Conservation (phyloP, 1,140 invertebrate species). For the Drosophila yakuba region DNA sequence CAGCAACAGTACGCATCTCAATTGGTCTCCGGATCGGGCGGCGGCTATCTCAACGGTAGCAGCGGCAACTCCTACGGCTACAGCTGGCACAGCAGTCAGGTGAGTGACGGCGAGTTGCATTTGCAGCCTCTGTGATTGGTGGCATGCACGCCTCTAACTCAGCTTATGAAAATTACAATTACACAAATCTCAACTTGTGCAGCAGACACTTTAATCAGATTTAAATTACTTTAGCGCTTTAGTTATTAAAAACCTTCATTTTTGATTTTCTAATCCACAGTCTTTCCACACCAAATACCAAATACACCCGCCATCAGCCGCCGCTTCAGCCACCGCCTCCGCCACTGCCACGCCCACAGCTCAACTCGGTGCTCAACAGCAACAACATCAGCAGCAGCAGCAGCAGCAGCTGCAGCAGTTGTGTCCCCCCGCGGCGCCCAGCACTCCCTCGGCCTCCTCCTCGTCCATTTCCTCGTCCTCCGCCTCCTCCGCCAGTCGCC, state of each 20-base stretch:
- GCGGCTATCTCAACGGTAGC: conserved; percentile 73
- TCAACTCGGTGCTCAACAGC: conserved; percentile 73
- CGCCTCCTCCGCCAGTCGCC: conserved; percentile 78
- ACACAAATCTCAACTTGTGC: too few species aligned
- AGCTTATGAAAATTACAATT: too few species aligned
- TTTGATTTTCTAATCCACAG: conserved; percentile 39
- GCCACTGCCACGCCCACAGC: conserved; percentile 78
- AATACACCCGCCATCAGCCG: conserved; percentile 84
- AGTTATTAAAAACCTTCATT: too few species aligned
- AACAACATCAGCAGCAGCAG: conserved; percentile 62
- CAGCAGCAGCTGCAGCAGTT: conserved; percentile 72
- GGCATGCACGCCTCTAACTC: background rate
- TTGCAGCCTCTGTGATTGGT: background rate
- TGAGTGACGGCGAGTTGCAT: conserved; percentile 37
- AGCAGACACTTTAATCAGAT: too few species aligned
- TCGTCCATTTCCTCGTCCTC: conserved; percentile 66
- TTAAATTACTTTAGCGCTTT: too few species aligned
- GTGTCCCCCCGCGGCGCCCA: conserved; percentile 77
- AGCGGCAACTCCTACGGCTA: conserved; percentile 71
- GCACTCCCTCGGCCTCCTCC: conserved; percentile 69
- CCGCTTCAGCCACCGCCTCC: conserved; percentile 42
- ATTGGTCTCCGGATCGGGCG: conserved; percentile 59
- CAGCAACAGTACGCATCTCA: conserved; percentile 83
- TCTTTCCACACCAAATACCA: conserved; percentile 84
- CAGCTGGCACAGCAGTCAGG: conserved; percentile 82